Conservation (phyloP, 2,888 invertebrate genomes). For the Brassicogethes aeneus region DNA sequence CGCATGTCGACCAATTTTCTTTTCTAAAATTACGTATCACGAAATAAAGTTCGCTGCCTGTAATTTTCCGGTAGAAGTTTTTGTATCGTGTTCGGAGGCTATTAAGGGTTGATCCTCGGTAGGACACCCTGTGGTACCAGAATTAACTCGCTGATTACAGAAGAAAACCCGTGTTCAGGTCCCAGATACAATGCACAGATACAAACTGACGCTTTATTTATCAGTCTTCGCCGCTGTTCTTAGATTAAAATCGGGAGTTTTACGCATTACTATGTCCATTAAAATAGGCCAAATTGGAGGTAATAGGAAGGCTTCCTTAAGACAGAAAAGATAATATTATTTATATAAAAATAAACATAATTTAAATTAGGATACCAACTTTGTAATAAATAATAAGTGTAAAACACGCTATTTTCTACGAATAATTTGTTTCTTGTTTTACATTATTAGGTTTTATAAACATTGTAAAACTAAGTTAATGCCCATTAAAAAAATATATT, state of each 20-base stretch:
- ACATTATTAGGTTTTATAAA: too few species aligned
- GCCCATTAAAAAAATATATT: too few species aligned
- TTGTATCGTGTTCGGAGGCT: slow-evolving; percentile 32
- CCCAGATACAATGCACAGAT: not conserved
- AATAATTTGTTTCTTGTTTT: too few species aligned
- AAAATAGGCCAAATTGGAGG: not conserved
- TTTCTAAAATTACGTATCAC: slow-evolving; percentile 27
- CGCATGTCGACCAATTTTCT: slow-evolving; percentile 7
- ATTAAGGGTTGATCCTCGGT: slow-evolving; percentile 30
- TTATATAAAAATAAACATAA: too few species aligned
- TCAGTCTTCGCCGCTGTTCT: not conserved
- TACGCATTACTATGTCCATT: slow-evolving; percentile 1
- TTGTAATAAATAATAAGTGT: too few species aligned
- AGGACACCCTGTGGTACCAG: slow-evolving; percentile 41
- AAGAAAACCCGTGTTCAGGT: slow-evolving; percentile 34
- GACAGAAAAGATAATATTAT: too few species aligned
- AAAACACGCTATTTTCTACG: too few species aligned
- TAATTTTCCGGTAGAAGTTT: slow-evolving; percentile 34
- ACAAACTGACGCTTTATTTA: not conserved
- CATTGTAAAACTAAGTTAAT: too few species aligned
- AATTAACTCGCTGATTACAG: slow-evolving; percentile 38
- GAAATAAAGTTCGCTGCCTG: slow-evolving; percentile 33
- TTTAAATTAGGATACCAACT: too few species aligned
- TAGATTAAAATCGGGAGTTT: not conserved
- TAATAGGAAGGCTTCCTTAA: not conserved